Conservation (phyloP, 2,797 vertebrate genomes). For the Xiphorhynchus erythropygius region DNA sequence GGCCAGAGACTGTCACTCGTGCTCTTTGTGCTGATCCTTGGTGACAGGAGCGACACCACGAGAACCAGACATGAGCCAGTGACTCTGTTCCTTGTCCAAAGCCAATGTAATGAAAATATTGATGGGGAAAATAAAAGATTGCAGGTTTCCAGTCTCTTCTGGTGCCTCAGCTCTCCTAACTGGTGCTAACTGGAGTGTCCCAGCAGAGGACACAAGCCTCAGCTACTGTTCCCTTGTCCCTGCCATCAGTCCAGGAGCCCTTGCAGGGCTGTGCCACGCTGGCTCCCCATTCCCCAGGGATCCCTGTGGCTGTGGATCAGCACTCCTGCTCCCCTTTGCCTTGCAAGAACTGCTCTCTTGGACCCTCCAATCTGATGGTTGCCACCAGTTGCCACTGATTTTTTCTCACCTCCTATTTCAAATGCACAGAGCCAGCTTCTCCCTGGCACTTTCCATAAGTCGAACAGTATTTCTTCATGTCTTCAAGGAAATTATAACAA, state of each 20-base stretch:
- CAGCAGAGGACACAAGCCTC: not conserved
- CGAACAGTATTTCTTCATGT: not conserved
- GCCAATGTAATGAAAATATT: not conserved
- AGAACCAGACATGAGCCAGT: not conserved
- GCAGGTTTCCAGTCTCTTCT: not conserved
- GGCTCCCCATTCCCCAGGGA: not conserved
- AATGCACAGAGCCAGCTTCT: not conserved
- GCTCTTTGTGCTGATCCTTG: not conserved
- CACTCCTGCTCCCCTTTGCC: not conserved
- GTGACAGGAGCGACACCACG: not conserved
- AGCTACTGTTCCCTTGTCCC: not conserved
- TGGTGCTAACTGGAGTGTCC: not conserved
- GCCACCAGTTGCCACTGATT: not conserved
- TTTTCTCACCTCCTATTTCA: not conserved
- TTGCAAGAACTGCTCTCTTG: not conserved
- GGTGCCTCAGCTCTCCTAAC: not conserved
- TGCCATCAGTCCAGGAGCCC: not conserved
- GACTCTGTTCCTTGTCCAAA: not conserved
- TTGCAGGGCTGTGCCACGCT: rapidly evolving
- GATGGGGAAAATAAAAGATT: not conserved
- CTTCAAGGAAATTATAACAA: not conserved
- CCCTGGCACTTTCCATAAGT: not conserved
- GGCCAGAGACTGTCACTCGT: not conserved
- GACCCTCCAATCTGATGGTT: not conserved
- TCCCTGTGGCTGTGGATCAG: not conserved